These are phyloP conservation scores for Centropus unirufus DNA, from an alignment of 2,113 vertebrate species.

Conservation along the genomic window DNA sequence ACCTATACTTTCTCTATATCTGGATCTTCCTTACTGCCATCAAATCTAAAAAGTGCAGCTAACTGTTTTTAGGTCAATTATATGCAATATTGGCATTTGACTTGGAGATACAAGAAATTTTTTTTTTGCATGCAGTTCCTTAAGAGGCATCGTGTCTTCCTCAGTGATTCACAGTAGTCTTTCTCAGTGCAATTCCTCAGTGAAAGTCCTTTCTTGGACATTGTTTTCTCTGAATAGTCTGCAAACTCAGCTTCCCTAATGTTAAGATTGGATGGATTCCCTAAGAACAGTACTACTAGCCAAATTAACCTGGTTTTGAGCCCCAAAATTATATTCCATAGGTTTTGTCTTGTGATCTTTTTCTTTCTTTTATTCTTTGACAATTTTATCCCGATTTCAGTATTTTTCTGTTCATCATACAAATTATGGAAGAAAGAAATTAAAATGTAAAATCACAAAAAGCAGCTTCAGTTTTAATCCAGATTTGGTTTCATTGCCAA, in stretches of 20 bases:
- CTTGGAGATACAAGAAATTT: neutral
- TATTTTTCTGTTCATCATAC: neutral
- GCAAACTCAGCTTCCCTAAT: neutral
- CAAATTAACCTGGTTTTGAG: neutral
- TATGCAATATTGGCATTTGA: neutral
- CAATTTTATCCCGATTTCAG: neutral
- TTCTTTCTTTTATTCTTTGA: neutral
- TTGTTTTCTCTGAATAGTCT: neutral
- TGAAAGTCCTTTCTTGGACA: neutral
- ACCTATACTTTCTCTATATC: neutral
- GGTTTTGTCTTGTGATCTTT: neutral
- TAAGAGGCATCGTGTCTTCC: neutral
- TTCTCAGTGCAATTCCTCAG: neutral
- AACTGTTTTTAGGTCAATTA: neutral
- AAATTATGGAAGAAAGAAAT: neutral
- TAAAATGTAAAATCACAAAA: neutral
- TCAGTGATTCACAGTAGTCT: neutral
- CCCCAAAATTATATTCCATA: neutral
- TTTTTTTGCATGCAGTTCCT: neutral
- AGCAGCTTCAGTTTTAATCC: neutral
- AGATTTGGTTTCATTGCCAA: neutral
- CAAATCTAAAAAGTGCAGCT: neutral
- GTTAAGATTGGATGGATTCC: neutral
- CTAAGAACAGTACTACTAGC: neutral
- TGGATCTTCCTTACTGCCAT: slow-evolving; percentile 2